Conservation (phyloP, 1,140 invertebrate genomes). For the Nasonia longicornis region DNA sequence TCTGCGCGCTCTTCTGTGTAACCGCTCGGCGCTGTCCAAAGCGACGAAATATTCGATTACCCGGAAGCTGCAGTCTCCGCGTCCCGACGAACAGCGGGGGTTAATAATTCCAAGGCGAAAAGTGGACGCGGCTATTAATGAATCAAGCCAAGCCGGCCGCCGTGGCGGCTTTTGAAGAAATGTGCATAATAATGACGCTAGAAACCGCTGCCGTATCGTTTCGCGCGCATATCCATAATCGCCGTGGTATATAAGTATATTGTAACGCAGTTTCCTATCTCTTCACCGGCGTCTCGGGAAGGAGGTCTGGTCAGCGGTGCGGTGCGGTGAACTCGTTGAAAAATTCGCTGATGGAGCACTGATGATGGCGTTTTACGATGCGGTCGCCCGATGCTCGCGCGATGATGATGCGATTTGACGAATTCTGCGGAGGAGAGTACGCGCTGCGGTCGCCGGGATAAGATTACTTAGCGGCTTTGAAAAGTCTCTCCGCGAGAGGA, state of each 20-base stretch:
- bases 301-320: not conserved
- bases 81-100: not conserved
- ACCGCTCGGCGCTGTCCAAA: not conserved
- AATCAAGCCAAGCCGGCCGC: not conserved
- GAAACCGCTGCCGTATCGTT: slow-evolving; percentile 2
- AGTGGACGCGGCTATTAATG: slow-evolving; percentile 22
- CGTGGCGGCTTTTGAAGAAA: not conserved
- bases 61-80: not conserved
- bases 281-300: not conserved
- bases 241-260: not conserved
- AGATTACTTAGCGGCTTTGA: not conserved
- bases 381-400: not conserved
- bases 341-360: not conserved
- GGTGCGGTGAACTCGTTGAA: not conserved
- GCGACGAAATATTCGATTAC: slow-evolving; percentile 39
- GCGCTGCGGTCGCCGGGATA: not conserved
- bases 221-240: not conserved
- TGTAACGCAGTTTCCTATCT: slow-evolving; percentile 1
- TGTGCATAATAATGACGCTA: not conserved
- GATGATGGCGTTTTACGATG: no score
- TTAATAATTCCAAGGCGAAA: slow-evolving; percentile 38
- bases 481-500: not conserved
- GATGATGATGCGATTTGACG: not conserved
- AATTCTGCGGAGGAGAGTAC: not conserved
- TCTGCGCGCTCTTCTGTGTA: not conserved